Conservation (phyloP, 2,797 vertebrate genomes). For the Apogon hyalosoma region DNA sequence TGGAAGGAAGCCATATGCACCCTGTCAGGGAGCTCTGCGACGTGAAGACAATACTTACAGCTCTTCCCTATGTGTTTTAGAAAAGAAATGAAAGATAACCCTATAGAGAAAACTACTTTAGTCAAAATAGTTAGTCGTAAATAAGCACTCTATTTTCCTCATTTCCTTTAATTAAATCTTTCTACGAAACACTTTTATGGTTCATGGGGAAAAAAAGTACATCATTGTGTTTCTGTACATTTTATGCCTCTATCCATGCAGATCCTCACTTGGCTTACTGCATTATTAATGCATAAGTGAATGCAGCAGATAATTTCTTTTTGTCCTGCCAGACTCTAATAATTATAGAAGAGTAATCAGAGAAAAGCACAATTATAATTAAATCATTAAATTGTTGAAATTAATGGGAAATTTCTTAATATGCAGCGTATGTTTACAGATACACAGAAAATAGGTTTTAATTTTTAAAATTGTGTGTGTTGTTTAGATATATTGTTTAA, state of each 20-base stretch:
- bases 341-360: background rate
- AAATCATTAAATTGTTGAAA: background rate
- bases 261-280: background rate
- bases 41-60: constrained; percentile 12
- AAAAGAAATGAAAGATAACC: constrained; percentile 11
- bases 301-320: background rate
- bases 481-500: background rate
- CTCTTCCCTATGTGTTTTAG: constrained; percentile 6
- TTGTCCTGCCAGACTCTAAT: background rate
- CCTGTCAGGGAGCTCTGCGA: constrained; percentile 13
- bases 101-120: constrained; percentile 6
- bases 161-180: constrained; percentile 19
- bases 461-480: background rate
- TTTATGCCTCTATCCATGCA: background rate
- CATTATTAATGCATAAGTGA: background rate
- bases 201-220: background rate
- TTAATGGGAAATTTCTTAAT: constrained; percentile 15
- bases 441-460: no score
- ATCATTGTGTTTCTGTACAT: background rate
- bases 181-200: background rate
- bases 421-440: background rate
- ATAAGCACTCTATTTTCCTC: background rate
- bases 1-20: constrained; percentile 3
- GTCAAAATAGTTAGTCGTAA: constrained; percentile 7
- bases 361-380: constrained; percentile 8